Percentiles rank a stretch among this genome's conserved stretches.
phyloP scores from a whole-genome alignment of 2,888 invertebrate genomes.

The Rotaria sp. region DNA sequence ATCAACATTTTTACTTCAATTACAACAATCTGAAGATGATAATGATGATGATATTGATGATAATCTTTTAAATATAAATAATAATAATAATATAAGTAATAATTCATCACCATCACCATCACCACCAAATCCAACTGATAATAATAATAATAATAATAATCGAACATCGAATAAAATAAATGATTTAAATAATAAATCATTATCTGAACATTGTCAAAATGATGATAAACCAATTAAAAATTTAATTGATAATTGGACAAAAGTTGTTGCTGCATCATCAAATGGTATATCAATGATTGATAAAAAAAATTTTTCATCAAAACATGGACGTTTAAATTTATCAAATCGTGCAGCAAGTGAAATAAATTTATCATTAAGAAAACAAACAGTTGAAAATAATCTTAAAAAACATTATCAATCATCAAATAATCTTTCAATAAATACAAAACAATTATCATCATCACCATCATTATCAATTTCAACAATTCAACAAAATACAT shows the following conservation, averaged over 20 bases:
- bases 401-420: neutral
- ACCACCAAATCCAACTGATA: too few species aligned
- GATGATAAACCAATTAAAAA: neutral
- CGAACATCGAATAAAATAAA: neutral
- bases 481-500: neutral
- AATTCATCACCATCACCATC: neutral
- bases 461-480: neutral
- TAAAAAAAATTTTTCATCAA: neutral
- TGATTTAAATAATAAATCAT: neutral
- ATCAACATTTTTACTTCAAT: neutral
- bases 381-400: conserved; percentile 26
- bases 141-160: neutral
- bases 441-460: conserved; percentile 28
- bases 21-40: neutral
- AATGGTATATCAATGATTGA: neutral
- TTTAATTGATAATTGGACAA: conserved; percentile 20
- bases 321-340: neutral
- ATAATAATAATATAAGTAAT: neutral
- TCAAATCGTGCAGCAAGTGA: conserved; percentile 7
- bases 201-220: neutral
- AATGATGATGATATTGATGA: neutral
- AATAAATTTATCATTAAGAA: neutral
- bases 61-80: neutral
- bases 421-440: conserved; percentile 31
- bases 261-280: neutral